Conservation (phyloP, 2,888 invertebrate species). For the Macaria notata region DNA sequence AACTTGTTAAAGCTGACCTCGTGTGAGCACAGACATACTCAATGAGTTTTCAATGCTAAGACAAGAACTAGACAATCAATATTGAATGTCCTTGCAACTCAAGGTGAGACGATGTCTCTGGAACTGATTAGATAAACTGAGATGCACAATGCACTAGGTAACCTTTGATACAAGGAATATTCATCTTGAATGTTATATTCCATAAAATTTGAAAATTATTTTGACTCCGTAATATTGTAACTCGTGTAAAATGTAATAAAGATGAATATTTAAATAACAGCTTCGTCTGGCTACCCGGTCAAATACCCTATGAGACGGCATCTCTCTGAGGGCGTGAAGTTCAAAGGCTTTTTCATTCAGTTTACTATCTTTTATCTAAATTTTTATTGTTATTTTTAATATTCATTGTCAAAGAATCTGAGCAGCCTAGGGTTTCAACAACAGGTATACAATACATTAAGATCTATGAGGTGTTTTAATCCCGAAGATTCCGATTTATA, state of each 20-base stretch:
- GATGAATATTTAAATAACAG: not conserved
- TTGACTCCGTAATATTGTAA: no score
- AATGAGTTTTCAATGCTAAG: not conserved
- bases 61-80: constrained; percentile 7
- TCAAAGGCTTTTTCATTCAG: not conserved
- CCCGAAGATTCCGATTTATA: no score
- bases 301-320: constrained; percentile 1
- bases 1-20: constrained; percentile 2
- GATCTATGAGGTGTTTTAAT: no score
- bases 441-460: no score
- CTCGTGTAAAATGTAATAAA: no score
- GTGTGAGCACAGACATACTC: not conserved
- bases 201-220: no score
- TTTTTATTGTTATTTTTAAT: no score
- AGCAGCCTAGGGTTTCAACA: no score
- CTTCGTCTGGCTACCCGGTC: constrained; percentile 1
- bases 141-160: constrained; percentile 10
- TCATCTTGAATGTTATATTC: no score
- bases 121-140: not conserved
- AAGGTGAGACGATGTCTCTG: constrained; percentile 8
- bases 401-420: no score
- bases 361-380: no score
- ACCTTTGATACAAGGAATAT: no score
- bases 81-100: constrained; percentile 12
- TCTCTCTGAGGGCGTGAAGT: not conserved